Base-by-base conservation (phyloP, 1,140 invertebrate genomes). In the Bathynomus jamesi region DNA sequence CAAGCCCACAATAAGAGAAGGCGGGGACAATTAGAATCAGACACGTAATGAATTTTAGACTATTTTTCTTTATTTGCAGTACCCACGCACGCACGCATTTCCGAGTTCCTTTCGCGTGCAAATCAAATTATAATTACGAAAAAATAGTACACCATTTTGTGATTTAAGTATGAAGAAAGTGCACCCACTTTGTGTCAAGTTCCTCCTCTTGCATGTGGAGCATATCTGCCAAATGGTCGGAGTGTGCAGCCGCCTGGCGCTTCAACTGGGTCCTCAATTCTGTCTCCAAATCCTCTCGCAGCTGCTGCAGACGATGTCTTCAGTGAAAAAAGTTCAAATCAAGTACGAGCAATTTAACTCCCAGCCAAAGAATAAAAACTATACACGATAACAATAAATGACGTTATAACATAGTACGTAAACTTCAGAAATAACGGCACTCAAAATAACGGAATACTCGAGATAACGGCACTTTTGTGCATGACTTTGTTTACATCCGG, bases 211-310 rank as follows among this genome's bases (percentile, higher is more conserved):
- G 91, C 10, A 87, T 82, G 30, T 85, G 83, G 1, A 96, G 81
- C 0, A 89, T 87, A 79, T 92, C 75, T 24, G 72, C 72, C 63
- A 96, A 82, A 81, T 95, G 91, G 81, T 95, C 92, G 30, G 87
- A 84, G 81, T 95, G 92, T 10, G 92, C 88, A 77, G 92, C 89
- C 5, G 91, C 86, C 79, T 95, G 92, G 40, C 89, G 82, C 78
- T 90, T 89, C 61, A 96, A 80, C 79, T 94, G 89, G 60, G 85
- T 81, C n/a, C 89, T 85, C 29, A 95, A 82, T 76, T 94, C 89
- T 61, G 85, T 82, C 79, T 95, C 89, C 77, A 88, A 86, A 40
- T 87, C 85, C 74, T 88, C 87, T 71, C 85, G 83, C 53, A 90
- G 84, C 70, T 85, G 83, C 46, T 85, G 79, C 21, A 89, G 80